Evolutionary conservation across 2,113 vertebrate species (phyloP).

Genomic region (Caranx ignobilis): DNA sequence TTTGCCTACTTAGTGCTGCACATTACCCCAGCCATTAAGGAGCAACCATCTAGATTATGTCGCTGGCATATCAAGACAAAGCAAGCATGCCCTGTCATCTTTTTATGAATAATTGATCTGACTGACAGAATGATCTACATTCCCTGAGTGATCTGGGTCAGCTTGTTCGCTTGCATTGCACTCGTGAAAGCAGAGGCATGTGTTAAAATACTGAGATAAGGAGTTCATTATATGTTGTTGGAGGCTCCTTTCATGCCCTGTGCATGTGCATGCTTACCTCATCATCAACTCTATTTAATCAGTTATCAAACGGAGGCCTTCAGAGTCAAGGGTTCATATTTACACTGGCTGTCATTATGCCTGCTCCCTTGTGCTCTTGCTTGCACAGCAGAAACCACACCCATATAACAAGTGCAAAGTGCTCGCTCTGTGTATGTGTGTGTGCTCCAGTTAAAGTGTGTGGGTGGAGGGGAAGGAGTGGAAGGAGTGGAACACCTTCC

Average conservation of each 20-base stretch:
- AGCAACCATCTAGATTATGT: constrained; percentile 48
- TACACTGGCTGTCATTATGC: constrained; percentile 60
- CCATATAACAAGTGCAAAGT: constrained; percentile 68
- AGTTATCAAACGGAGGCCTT: constrained; percentile 39
- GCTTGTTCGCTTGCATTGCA: constrained; percentile 11
- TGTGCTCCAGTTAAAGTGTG: constrained; percentile 35
- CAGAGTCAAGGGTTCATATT: constrained; percentile 63
- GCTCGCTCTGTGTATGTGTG: constrained; percentile 40
- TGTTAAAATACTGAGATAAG: constrained; percentile 42
- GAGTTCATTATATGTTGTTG: constrained; percentile 20
- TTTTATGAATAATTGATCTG: constrained; percentile 76
- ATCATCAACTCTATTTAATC: constrained; percentile 50
- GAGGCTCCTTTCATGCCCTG: background rate
- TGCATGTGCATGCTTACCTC: constrained; percentile 13
- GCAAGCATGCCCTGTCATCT: constrained; percentile 47
- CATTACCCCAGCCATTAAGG: constrained; percentile 50
- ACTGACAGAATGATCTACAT: constrained; percentile 65
- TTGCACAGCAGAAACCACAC: constrained; percentile 75
- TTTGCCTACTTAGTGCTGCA: constrained; percentile 47
- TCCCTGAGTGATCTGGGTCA: constrained; percentile 73
- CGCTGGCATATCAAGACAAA: constrained; percentile 43
- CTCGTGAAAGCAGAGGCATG: constrained; percentile 39
- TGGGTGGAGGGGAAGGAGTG: constrained; percentile 49
- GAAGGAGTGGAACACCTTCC: constrained; percentile 76
- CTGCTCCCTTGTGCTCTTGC: constrained; percentile 50